Base-by-base conservation (phyloP, 1,140 invertebrate genomes). In the Zaprionus ornatus region DNA sequence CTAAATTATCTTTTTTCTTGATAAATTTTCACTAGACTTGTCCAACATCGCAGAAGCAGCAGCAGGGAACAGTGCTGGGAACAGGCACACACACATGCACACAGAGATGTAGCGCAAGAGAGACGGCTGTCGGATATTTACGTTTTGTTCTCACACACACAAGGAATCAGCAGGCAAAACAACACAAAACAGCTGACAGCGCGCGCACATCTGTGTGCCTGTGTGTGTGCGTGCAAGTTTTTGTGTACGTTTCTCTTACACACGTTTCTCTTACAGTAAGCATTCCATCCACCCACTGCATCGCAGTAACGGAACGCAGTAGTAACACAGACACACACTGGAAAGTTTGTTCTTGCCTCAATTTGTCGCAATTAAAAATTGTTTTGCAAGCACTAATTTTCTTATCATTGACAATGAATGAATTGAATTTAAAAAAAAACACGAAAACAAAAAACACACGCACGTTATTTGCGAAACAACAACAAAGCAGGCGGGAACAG, bases 151-250 rank as follows among this genome's bases (percentile, higher is more conserved):
- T 63, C 66, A 17, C n/a, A 9, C 40, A 42, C 40, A 17, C 40
- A 42, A 42, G 9, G 15, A 32, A 66, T 45, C 59, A 63, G 68
- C 60, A 70, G 48, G 37, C 68, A 78, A 65, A 74, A 85, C 82
- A 84, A 84, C 82, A 84, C 78, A 84, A 84, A 84, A 84, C 82
- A 84, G 82, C 82, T 84, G 82, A 84, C 79, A 68, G 42, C 37
- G 17, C 50, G 55, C 57, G 40, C 59, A 48, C 74, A 37, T 55
- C 13, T 25, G 12, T 57, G 48, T 13, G 21, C n/a, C 2, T 69
- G 29, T 37, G 25, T 32, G 23, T n/a, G 12, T 60, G 25, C 25
- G 52, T 50, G 40, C 40, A 23, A 15, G 23, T 61, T 72, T 72
- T 56, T 63, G 54, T 37, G 29, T 55, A 42, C n/a, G 37, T 37